Evolutionary conservation across 2,113 vertebrate species (phyloP), one percentile per base, ranked within the genome.

Genomic region (Carollia perspicillata): DNA sequence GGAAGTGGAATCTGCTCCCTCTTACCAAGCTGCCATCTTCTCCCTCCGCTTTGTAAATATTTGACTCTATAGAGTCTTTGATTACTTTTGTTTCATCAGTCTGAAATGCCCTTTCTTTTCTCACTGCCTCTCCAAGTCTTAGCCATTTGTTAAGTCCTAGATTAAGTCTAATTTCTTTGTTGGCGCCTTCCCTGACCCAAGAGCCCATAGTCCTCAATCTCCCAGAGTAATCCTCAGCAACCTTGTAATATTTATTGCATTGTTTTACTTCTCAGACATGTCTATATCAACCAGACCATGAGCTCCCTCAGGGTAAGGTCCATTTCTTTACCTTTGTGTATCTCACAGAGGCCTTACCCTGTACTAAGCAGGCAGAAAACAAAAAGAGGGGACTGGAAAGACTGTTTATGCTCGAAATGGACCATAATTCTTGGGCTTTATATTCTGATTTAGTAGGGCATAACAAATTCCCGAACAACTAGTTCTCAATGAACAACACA

Each of bases 401-500:
- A 79, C 55, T 90, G 26, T 93, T 85, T 84, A 53, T 94, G 30
- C n/a, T 91, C 66, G 74, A 55, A 84, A 88, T 77, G 44, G 23
- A 85, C 89, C 79, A 0, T 96, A 90, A 97, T 97, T 97, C 51
- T 93, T 96, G 83, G 37, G 55, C 84, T 95, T 97, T 93, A 89
- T 89, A 96, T 97, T 97, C 53, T 93, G 77, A 93, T 89, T 94
- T 98, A 97, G 77, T 94, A 96, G 80, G 97, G 79, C 53, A 91
- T 49, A 97, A 96, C 93, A 96, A 97, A 97, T 98, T 83, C 84
- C 72, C 65, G 92, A 96, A 97, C 77, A 94, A 92, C 60, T 84
- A 35, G 83, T 98, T 98, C 96, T 97, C 85, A 97, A 89, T 97
- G 91, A 97, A 96, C 84, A 90, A 83, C 78, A 83, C 85, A 18